phyloP scores from a whole-genome alignment of 1,140 invertebrate genomes.

The Magallana ariakensis region DNA sequence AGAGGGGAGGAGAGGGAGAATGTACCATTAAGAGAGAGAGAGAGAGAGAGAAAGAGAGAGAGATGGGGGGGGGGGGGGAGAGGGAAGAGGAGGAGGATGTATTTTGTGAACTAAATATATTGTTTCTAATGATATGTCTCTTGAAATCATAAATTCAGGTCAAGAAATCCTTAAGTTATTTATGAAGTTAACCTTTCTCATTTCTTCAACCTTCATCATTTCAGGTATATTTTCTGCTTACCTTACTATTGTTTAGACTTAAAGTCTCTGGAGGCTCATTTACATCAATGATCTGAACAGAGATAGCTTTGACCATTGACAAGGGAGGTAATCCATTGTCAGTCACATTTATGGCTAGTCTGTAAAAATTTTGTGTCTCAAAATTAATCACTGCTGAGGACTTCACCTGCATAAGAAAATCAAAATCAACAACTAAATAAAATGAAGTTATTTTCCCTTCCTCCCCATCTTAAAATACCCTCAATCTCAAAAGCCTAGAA shows the following conservation, averaged over 20 bases:
- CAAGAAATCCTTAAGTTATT: too few relatives aligned
- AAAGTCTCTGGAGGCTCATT: slow-evolving; percentile 64
- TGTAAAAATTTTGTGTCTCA: slow-evolving; percentile 50
- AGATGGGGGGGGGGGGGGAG: neutral
- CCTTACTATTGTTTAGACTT: slow-evolving; percentile 53
- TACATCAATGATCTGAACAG: slow-evolving; percentile 60
- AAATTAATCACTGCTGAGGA: slow-evolving; percentile 49
- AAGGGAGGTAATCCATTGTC: slow-evolving; percentile 58
- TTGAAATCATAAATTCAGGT: too few relatives aligned
- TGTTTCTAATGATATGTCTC: too few relatives aligned
- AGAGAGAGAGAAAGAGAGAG: neutral
- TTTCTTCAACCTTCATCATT: too few relatives aligned
- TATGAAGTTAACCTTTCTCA: too few relatives aligned
- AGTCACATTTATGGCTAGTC: slow-evolving; percentile 49
- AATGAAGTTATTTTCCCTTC: too few relatives aligned
- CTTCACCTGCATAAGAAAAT: slow-evolving; percentile 39
- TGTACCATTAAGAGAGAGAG: too few relatives aligned
- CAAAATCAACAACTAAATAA: neutral
- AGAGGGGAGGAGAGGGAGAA: too few relatives aligned
- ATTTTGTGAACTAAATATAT: too few relatives aligned
- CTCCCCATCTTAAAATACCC: too few relatives aligned
- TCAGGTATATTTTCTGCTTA: neutral
- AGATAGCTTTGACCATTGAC: slow-evolving; percentile 55
- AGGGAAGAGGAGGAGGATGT: too few relatives aligned
- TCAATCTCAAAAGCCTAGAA: too few relatives aligned